A percentile compares a stretch with the other conserved stretches of the same genome.
phyloP scores from a whole-genome alignment of 2,797 vertebrate species.

The Brachymystax lenok region DNA sequence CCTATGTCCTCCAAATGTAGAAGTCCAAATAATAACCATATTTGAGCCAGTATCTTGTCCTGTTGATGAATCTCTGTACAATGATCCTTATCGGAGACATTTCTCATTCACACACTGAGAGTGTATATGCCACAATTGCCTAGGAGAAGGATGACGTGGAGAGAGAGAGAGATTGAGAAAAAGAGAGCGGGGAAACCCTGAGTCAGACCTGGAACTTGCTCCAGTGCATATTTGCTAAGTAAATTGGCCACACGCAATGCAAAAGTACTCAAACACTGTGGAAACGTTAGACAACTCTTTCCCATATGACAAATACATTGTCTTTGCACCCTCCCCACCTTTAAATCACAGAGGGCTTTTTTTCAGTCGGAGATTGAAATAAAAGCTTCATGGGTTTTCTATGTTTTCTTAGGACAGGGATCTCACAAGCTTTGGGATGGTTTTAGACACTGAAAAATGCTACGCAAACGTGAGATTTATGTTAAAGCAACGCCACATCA shows the following conservation, averaged over 20 bases:
- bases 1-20: too few relatives aligned
- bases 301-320: constrained; percentile 53
- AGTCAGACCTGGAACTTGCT: constrained; percentile 5
- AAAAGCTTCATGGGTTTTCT: constrained; percentile 44
- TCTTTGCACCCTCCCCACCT: constrained; percentile 22
- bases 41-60: too few relatives aligned
- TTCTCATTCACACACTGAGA: not conserved
- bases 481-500: constrained; percentile 14
- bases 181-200: not conserved
- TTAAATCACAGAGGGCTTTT: constrained; percentile 31
- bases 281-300: constrained; percentile 23
- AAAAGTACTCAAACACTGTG: constrained; percentile 15
- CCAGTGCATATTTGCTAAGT: constrained; percentile 16
- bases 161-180: not conserved
- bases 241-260: constrained; percentile 18
- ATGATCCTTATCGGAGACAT: not conserved
- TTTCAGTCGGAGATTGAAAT: constrained; percentile 26
- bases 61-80: not conserved
- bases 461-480: constrained; percentile 13
- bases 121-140: not conserved
- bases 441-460: constrained; percentile 41
- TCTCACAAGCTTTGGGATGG: constrained; percentile 18
- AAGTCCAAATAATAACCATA: too few relatives aligned
- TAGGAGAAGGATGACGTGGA: not conserved
- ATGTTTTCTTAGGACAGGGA: constrained; percentile 29